A percentile compares a stretch with the other conserved stretches of the same genome.
Evolutionary conservation across 64 coral and sea anemone genomes (phyloP).

Genomic region (Trachythela sp.): DNA sequence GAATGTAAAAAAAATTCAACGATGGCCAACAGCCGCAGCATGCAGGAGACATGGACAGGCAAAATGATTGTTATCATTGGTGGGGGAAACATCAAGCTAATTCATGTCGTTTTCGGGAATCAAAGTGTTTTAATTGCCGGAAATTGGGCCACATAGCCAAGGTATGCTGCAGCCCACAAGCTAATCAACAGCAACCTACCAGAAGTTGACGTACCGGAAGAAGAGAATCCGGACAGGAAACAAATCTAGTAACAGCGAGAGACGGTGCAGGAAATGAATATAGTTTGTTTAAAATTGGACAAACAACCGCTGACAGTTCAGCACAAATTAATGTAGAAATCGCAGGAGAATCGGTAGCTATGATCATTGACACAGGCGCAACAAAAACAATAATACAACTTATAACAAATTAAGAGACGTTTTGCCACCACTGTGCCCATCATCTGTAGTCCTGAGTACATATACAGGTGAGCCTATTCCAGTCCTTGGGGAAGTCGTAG

Average conservation of each 20-base stretch:
- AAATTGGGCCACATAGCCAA: not conserved
- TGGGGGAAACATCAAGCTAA: not conserved
- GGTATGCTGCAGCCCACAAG: not conserved
- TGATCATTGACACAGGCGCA: slow-evolving; percentile 34
- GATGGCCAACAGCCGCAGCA: not conserved
- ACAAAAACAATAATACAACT: slow-evolving; percentile 14
- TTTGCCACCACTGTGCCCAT: not conserved
- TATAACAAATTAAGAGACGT: not conserved
- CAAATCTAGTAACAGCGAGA: not conserved
- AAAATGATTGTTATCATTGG: not conserved
- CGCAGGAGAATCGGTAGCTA: not conserved
- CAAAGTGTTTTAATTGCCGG: not conserved
- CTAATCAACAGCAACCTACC: not conserved
- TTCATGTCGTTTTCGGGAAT: not conserved
- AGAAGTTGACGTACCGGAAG: not conserved
- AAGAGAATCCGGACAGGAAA: too few species aligned
- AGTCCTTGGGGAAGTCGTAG: not conserved
- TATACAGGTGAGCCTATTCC: slow-evolving; percentile 36
- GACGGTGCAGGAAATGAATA: not conserved
- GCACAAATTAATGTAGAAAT: not conserved
- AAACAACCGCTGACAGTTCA: not conserved
- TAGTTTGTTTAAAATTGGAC: not conserved
- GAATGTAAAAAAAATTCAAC: not conserved
- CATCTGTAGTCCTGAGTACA: slow-evolving; percentile 21
- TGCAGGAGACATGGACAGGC: too few species aligned